Percentiles rank a stretch among this genome's conserved stretches.
These are phyloP conservation scores for Pseudobourletiella spinata DNA, from an alignment of 1,140 invertebrate genomes.

Conservation along the genomic window DNA sequence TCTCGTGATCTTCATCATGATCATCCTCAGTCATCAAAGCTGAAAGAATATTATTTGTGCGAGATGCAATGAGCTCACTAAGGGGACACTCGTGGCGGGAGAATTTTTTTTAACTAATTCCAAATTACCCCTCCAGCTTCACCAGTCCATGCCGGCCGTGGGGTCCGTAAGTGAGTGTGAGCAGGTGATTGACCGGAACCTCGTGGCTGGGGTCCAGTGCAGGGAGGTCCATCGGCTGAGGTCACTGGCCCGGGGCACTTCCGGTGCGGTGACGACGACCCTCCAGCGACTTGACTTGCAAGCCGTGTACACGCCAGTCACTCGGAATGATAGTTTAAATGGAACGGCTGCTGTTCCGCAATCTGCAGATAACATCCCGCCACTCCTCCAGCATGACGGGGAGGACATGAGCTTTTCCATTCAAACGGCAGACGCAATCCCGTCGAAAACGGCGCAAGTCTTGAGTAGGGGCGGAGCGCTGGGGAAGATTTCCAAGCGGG, in stretches of 20 bases:
- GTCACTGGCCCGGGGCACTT: slow-evolving; percentile 58
- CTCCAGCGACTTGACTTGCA: slow-evolving; percentile 52
- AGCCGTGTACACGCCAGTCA: slow-evolving; percentile 41
- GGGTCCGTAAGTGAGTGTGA: slow-evolving; percentile 38
- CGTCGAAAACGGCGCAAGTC: slow-evolving; percentile 16
- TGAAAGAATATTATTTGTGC: no score
- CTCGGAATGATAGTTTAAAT: no score
- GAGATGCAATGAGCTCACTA: no score
- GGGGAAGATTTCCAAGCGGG: slow-evolving; percentile 17
- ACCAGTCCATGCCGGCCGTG: background rate
- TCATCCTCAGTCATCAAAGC: no score
- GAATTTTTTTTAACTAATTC: no score
- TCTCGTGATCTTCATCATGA: no score
- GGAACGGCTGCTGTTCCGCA: background rate
- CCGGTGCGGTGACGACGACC: slow-evolving; percentile 58
- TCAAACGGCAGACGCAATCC: background rate
- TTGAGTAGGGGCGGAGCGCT: slow-evolving; percentile 4
- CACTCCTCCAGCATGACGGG: no score
- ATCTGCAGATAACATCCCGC: no score
- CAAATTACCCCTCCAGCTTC: no score
- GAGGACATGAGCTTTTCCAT: background rate
- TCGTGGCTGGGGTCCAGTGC: slow-evolving; percentile 65
- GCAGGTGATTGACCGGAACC: slow-evolving; percentile 63
- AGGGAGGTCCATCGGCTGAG: slow-evolving; percentile 53
- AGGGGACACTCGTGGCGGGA: no score